These are phyloP conservation scores for Drosophila mettleri DNA, from an alignment of 2,888 invertebrate genomes.

Conservation along the genomic window DNA sequence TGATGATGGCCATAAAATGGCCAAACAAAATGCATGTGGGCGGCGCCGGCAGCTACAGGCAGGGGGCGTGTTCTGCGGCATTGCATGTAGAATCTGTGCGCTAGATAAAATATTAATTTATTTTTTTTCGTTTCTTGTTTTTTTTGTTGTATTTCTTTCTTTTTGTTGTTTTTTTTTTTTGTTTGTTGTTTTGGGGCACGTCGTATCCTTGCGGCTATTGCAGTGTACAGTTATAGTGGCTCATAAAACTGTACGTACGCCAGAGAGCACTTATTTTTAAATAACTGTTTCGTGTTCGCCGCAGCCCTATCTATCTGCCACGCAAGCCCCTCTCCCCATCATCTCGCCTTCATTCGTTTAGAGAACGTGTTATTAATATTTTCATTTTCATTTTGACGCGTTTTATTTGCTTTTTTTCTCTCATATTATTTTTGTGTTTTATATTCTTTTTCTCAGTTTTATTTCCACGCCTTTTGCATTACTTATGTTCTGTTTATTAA, in stretches of 20 bases:
- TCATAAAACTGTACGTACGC: slow-evolving; percentile 70
- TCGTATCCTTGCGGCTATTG: slow-evolving; percentile 42
- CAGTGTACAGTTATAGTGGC: slow-evolving; percentile 67
- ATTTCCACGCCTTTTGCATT: slow-evolving; percentile 42
- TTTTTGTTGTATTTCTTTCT: slow-evolving; percentile 16
- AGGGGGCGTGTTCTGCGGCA: slow-evolving; percentile 43
- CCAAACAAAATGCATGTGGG: slow-evolving; percentile 76
- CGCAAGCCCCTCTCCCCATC: neutral
- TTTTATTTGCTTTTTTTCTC: slow-evolving; percentile 55
- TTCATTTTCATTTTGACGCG: slow-evolving; percentile 67
- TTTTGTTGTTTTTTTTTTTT: slow-evolving; percentile 2
- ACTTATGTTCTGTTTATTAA: slow-evolving; percentile 58
- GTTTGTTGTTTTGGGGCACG: slow-evolving; percentile 13
- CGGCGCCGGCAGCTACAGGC: neutral
- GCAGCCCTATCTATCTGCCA: slow-evolving; percentile 23
- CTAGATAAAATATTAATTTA: slow-evolving; percentile 81
- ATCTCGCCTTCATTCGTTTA: neutral
- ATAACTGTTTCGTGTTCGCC: slow-evolving; percentile 65
- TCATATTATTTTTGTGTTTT: slow-evolving; percentile 10
- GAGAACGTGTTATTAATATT: slow-evolving; percentile 69
- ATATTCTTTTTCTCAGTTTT: slow-evolving; percentile 18
- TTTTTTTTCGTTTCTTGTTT: slow-evolving; percentile 46
- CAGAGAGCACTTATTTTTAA: slow-evolving; percentile 65
- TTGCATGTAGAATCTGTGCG: slow-evolving; percentile 76
- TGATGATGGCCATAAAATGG: slow-evolving; percentile 80